Percentiles rank a stretch among this genome's conserved stretches.
phyloP scores from a whole-genome alignment of 2,888 invertebrate genomes.

The Drosophila meridiana region DNA sequence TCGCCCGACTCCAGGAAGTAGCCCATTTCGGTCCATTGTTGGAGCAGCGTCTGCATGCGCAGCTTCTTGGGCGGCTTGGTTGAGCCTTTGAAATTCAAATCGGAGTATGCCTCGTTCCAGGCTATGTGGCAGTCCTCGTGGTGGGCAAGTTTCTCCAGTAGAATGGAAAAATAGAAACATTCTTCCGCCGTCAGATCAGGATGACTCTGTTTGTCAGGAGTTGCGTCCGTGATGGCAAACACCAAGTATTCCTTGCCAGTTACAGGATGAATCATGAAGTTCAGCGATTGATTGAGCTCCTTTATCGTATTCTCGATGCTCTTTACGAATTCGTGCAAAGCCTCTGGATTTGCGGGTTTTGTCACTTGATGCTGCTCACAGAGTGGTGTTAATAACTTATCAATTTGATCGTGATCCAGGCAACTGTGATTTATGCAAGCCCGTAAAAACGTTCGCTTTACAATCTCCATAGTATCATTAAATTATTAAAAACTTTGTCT shows the following conservation, averaged over 20 bases:
- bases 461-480: slow-evolving; percentile 47
- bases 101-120: slow-evolving; percentile 61
- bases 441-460: slow-evolving; percentile 57
- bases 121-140: slow-evolving; percentile 42
- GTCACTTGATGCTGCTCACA: slow-evolving; percentile 47
- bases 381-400: slow-evolving; percentile 51
- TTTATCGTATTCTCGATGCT: slow-evolving; percentile 41
- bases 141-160: slow-evolving; percentile 54
- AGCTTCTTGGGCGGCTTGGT: slow-evolving; percentile 37
- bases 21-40: slow-evolving; percentile 63
- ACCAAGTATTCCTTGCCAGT: slow-evolving; percentile 60
- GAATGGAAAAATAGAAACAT: slow-evolving; percentile 58
- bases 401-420: slow-evolving; percentile 52
- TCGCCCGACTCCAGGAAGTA: slow-evolving; percentile 54
- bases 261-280: slow-evolving; percentile 56
- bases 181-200: slow-evolving; percentile 57
- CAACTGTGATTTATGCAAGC: slow-evolving; percentile 66
- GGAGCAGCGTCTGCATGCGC: slow-evolving; percentile 56
- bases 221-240: slow-evolving; percentile 56
- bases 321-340: slow-evolving; percentile 49
- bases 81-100: slow-evolving; percentile 15
- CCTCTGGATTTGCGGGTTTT: slow-evolving; percentile 43
- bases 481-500: not conserved
- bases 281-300: slow-evolving; percentile 48
- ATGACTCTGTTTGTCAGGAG: slow-evolving; percentile 50